phyloP scores from a whole-genome alignment of 2,113 vertebrate genomes.

The Nettapus auritus region DNA sequence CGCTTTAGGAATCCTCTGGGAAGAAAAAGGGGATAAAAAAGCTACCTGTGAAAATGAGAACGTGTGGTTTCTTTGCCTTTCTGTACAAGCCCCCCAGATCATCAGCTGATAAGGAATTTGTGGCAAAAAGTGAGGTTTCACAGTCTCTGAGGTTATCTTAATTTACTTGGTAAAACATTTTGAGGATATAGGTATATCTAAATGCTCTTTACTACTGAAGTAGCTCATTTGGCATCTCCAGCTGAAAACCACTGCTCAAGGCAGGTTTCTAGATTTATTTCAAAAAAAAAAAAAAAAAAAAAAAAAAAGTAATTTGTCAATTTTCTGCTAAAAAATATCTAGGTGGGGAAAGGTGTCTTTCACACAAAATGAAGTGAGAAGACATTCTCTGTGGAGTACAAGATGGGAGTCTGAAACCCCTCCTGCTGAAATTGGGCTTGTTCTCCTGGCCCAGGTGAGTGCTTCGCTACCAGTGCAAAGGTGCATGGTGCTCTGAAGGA shows the following conservation, averaged over 20 bases:
- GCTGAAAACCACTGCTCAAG: background rate
- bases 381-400: background rate
- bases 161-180: background rate
- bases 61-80: background rate
- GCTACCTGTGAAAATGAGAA: background rate
- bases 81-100: background rate
- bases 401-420: background rate
- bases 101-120: background rate
- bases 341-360: background rate
- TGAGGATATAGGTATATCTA: background rate
- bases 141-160: background rate
- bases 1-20: background rate
- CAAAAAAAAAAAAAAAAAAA: background rate
- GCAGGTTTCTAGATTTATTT: background rate
- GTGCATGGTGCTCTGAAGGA: background rate
- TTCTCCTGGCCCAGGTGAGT: background rate
- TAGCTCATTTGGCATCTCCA: background rate
- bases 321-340: background rate
- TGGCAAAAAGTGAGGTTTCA: background rate
- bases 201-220: background rate
- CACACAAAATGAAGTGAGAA: background rate
- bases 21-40: background rate
- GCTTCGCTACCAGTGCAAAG: background rate
- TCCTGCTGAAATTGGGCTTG: background rate
- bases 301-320: background rate